Evolutionary conservation across 2,113 vertebrate species (phyloP).

Genomic region (Jacana jacana): DNA sequence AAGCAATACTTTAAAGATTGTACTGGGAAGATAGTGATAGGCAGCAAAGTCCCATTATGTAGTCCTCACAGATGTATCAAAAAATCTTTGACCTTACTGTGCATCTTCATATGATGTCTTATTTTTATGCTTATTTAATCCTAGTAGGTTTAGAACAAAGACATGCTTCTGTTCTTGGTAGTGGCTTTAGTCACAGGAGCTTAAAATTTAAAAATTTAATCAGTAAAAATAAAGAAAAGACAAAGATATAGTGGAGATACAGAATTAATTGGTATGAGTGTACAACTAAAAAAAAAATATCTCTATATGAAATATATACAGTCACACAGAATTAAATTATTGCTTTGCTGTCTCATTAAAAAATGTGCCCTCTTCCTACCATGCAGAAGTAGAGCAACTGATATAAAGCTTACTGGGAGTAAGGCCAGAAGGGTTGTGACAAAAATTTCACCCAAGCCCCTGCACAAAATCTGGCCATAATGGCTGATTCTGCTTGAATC

Average conservation of each 20-base stretch:
- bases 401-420: background rate
- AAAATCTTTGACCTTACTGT: background rate
- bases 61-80: background rate
- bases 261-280: background rate
- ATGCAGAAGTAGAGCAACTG: background rate
- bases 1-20: background rate
- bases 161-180: background rate
- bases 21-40: background rate
- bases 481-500: background rate
- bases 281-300: background rate
- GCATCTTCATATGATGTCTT: background rate
- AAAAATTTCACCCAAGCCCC: background rate
- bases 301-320: background rate
- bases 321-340: background rate
- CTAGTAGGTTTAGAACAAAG: background rate
- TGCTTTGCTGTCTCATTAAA: background rate
- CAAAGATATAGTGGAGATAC: background rate
- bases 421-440: background rate
- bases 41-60: background rate
- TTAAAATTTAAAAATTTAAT: background rate
- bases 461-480: background rate
- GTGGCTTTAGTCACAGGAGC: background rate
- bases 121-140: background rate
- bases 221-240: background rate
- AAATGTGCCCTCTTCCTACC: background rate